These are phyloP conservation scores for Stenurella melanura DNA, from an alignment of 2,888 invertebrate species.

Conservation along the genomic window DNA sequence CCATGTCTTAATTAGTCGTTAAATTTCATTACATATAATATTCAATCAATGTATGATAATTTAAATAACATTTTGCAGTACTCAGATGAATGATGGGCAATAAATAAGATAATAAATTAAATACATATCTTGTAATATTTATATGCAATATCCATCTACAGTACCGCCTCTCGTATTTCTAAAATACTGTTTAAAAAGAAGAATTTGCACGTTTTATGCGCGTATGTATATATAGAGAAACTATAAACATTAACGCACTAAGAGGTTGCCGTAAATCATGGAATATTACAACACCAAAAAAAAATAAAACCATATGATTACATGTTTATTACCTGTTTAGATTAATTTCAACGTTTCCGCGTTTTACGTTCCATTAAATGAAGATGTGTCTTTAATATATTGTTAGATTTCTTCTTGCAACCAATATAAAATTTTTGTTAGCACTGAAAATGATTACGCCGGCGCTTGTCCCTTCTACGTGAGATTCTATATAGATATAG, in stretches of 20 bases:
- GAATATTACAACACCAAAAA: neutral
- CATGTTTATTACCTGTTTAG: neutral
- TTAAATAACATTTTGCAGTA: slow-evolving; percentile 37
- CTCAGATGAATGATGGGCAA: slow-evolving; percentile 45
- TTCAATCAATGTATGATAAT: slow-evolving; percentile 42
- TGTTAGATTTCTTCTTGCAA: no score
- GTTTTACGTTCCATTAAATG: no score
- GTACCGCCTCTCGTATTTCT: neutral
- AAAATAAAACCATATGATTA: neutral
- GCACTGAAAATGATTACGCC: no score
- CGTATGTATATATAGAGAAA: no score
- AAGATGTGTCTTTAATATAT: no score
- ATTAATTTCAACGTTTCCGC: no score
- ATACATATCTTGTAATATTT: slow-evolving; percentile 22
- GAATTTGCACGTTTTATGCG: no score
- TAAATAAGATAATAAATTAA: slow-evolving; percentile 47
- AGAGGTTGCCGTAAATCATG: no score
- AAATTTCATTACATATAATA: slow-evolving; percentile 18
- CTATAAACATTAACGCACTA: neutral
- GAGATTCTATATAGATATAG: no score
- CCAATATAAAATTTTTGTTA: no score
- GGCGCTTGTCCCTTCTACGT: no score
- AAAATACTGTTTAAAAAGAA: neutral
- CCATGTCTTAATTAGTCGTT: slow-evolving; percentile 24
- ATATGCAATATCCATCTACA: slow-evolving; percentile 1